phyloP scores from a whole-genome alignment of 2,797 vertebrate genomes.

The Gouania willdenowi region DNA sequence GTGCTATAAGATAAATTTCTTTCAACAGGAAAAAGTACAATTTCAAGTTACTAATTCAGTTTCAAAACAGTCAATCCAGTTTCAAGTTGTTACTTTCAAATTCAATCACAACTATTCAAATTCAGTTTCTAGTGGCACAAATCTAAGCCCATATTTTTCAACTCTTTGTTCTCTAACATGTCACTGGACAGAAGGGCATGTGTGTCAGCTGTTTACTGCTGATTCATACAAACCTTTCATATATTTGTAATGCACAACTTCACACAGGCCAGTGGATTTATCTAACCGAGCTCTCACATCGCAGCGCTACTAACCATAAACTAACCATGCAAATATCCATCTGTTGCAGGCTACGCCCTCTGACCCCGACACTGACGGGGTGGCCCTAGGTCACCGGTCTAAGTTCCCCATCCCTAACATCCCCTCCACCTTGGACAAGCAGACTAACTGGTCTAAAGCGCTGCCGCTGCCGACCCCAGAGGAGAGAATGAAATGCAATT shows the following conservation, averaged over 20 bases:
- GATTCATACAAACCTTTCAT: no score
- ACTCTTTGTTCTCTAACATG: conserved; percentile 7
- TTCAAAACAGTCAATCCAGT: no score
- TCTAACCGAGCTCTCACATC: background rate
- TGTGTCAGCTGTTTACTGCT: conserved; percentile 21
- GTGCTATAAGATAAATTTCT: no score
- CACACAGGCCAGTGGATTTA: conserved; percentile 29
- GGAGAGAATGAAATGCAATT: conserved; percentile 93
- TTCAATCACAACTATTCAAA: no score
- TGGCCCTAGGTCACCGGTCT: conserved; percentile 87
- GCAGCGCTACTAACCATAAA: conserved; percentile 16
- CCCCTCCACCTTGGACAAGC: conserved; percentile 96
- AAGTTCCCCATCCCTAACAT: conserved; percentile 93
- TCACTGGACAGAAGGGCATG: conserved; percentile 36
- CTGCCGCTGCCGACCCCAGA: conserved; percentile 96
- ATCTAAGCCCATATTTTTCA: no score
- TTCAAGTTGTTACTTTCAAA: no score
- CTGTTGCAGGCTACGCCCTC: conserved; percentile 84
- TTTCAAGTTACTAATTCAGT: no score
- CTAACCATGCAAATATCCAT: conserved; percentile 63
- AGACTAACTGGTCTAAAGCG: conserved; percentile 96
- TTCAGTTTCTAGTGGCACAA: no score
- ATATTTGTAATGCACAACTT: conserved; percentile 1
- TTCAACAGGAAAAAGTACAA: no score
- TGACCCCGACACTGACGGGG: conserved; percentile 87